Evolutionary conservation across 2,888 invertebrate species (phyloP).

Genomic region (Nymphalis polychloros): DNA sequence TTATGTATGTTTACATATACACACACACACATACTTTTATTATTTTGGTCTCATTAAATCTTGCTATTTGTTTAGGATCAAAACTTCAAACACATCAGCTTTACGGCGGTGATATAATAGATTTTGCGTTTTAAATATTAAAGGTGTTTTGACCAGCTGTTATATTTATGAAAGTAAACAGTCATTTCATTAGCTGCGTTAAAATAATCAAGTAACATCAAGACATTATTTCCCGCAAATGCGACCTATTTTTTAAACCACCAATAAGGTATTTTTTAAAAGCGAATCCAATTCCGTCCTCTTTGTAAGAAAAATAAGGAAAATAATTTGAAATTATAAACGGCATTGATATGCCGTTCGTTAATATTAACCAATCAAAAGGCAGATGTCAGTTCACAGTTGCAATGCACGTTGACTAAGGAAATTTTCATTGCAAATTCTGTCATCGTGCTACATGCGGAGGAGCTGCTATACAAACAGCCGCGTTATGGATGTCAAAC

Average conservation of each 20-base stretch:
- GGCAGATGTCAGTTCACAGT: conserved; percentile 67
- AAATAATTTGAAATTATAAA: conserved; percentile 35
- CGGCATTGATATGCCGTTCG: conserved; percentile 38
- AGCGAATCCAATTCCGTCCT: neutral
- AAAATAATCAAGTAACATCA: conserved; percentile 18
- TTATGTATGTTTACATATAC: neutral
- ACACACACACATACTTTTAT: conserved; percentile 34
- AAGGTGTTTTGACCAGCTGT: conserved; percentile 64
- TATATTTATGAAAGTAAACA: conserved; percentile 67
- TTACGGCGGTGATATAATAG: conserved; percentile 70
- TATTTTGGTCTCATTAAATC: conserved; percentile 72
- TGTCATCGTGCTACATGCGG: conserved; percentile 67
- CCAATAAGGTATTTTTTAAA: conserved; percentile 10
- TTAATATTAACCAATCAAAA: conserved; percentile 51
- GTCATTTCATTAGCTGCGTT: conserved; percentile 52
- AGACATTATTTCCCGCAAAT: conserved; percentile 8
- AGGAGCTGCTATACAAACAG: conserved; percentile 68
- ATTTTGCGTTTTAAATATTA: conserved; percentile 77
- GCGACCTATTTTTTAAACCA: conserved; percentile 6
- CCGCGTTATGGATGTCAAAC: conserved; percentile 77
- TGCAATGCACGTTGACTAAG: conserved; percentile 70
- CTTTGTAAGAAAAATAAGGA: conserved; percentile 21
- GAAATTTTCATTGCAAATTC: conserved; percentile 80
- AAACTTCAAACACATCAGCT: conserved; percentile 66
- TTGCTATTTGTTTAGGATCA: conserved; percentile 76